phyloP scores from a whole-genome alignment of 2,797 vertebrate genomes.

The Tiaroga cobitis region DNA sequence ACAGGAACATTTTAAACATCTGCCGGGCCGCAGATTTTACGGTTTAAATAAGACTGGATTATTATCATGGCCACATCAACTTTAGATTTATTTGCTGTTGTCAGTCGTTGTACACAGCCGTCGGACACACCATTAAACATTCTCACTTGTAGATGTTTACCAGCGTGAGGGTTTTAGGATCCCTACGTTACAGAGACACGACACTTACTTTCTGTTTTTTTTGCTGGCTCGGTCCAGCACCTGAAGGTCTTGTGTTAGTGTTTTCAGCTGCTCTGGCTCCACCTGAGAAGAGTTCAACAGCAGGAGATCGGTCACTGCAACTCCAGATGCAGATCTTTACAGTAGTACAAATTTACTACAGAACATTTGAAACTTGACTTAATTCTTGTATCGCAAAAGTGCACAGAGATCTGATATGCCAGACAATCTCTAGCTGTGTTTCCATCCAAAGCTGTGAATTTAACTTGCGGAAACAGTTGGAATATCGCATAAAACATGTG shows the following conservation, averaged over 20 bases:
- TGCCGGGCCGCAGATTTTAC: no score
- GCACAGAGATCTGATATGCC: background rate
- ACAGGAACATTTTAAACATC: no score
- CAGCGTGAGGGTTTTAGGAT: background rate
- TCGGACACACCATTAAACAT: background rate
- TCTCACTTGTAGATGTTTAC: background rate
- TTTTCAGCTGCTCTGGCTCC: slow-evolving; percentile 95
- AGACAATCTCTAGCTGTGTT: background rate
- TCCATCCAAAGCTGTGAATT: background rate
- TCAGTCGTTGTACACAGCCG: background rate
- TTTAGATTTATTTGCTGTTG: no score
- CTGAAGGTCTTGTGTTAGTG: slow-evolving; percentile 96
- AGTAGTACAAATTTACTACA: background rate
- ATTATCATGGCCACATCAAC: no score
- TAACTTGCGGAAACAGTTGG: background rate
- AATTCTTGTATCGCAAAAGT: background rate
- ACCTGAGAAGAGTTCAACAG: slow-evolving; percentile 79
- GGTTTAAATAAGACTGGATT: no score
- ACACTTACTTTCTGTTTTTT: slow-evolving; percentile 91
- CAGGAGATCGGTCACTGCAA: background rate
- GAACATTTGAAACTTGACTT: background rate
- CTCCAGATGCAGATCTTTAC: background rate
- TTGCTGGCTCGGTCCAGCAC: slow-evolving; percentile 90
- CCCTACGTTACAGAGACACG: background rate
- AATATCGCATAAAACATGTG: background rate